Evolutionary conservation across 2,797 vertebrate species (phyloP), one percentile per base, ranked within the genome.

Genomic region (Enteromius paludinosus): DNA sequence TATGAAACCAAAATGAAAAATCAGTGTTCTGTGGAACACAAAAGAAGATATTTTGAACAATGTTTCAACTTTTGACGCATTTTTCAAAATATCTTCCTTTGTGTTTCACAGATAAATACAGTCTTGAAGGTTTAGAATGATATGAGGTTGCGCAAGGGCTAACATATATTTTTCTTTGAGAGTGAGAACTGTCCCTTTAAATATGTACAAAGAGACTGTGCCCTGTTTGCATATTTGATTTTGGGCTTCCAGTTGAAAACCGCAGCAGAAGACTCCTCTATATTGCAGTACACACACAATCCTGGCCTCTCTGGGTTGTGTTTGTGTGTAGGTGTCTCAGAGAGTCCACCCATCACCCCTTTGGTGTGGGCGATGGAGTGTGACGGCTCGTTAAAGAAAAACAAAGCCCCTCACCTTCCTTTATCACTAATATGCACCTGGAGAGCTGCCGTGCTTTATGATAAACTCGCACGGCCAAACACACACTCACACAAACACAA

Each of bases 401-500:
- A 88, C 85, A 88, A 87, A 87, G 78, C 79, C 76, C 71, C 85
- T 87, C 85, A 88, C 86, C 88, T 88, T 87, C 81, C 84, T 88
- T 89, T 88, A 89, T 88, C 89, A 89, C 86, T 87, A 87, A 87
- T 89, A 89, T 86, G 85, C 86, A 88, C 87, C 84, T 89, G 87
- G 88, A 87, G 84, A 84, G 81, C 82, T 77, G 81, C 78, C 66
- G 72, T 65, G 85, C 84, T 90, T 85, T 87, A 86, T 89, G 87
- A 89, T 87, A 87, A 87, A 89, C 81, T 61, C 82, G 52, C 45
- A 61, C 70, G 45, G 54, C 56, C 71, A 83, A 75, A 83, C 68
- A 61, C 77, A 80, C 71, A 77, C 78, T 45, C 76, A 71, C 76
- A 73, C 73, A 81, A 71, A 83, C 81, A 83, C 84, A 76, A 69